Evolutionary conservation across 2,888 invertebrate genomes (phyloP).

Genomic region (Thecophora atra): DNA sequence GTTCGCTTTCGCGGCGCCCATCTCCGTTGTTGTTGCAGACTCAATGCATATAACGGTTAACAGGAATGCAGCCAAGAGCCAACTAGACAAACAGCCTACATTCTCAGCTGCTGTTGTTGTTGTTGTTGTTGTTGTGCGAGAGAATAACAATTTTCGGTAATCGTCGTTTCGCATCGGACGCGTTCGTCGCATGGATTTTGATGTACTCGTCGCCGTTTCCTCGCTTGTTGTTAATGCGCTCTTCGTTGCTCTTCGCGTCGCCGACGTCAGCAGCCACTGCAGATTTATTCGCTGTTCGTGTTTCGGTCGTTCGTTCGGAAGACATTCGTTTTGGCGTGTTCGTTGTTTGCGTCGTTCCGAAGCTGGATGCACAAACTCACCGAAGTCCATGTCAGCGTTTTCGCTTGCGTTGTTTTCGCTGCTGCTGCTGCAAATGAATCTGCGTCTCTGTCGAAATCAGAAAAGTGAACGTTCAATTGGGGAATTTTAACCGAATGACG

Average conservation of each 20-base stretch:
- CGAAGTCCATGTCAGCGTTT: constrained; percentile 43
- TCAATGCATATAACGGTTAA: constrained; percentile 16
- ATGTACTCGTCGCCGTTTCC: constrained; percentile 12
- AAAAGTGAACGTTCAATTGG: no score
- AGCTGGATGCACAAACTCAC: constrained; percentile 30
- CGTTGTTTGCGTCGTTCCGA: constrained; percentile 37
- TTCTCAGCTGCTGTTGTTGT: constrained; percentile 7
- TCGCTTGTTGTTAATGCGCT: constrained; percentile 13
- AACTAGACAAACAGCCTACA: background rate
- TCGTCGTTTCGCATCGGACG: constrained; percentile 7
- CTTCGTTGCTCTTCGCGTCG: constrained; percentile 34
- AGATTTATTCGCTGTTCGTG: constrained; percentile 3
- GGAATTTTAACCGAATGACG: no score
- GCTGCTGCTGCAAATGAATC: background rate
- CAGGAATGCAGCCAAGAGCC: constrained; percentile 25
- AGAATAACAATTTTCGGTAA: background rate
- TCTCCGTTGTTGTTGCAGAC: constrained; percentile 11
- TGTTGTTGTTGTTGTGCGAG: constrained; percentile 34
- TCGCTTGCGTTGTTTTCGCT: background rate
- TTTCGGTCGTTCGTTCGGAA: constrained; percentile 44
- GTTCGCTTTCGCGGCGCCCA: constrained; percentile 21
- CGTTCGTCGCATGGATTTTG: constrained; percentile 5
- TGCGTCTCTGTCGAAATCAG: no score
- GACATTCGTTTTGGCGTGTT: constrained; percentile 29
- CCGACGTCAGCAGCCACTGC: background rate